Evolutionary conservation across 2,888 invertebrate species (phyloP).

Genomic region (Brassicogethes aeneus): DNA sequence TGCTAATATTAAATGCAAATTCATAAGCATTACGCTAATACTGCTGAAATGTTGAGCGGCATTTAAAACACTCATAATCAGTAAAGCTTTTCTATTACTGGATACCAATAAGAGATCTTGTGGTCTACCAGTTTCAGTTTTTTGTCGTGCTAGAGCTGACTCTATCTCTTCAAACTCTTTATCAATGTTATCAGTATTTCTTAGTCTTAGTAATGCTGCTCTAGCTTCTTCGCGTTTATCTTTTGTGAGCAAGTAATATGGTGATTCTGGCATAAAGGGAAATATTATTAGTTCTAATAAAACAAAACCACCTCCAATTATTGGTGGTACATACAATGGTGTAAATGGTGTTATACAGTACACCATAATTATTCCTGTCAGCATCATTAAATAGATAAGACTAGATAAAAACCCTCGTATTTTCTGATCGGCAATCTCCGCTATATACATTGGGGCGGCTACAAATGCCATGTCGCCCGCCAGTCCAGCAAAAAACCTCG

Average conservation of each 20-base stretch:
- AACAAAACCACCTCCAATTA: slow-evolving; percentile 29
- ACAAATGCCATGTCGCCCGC: slow-evolving; percentile 39
- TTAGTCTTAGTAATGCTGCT: slow-evolving; percentile 26
- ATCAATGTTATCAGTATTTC: slow-evolving; percentile 25
- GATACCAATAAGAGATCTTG: slow-evolving; percentile 32
- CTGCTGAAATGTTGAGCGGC: slow-evolving; percentile 37
- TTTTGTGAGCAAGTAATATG: slow-evolving; percentile 33
- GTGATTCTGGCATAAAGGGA: slow-evolving; percentile 31
- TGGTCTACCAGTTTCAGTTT: slow-evolving; percentile 32
- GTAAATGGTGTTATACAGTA: slow-evolving; percentile 33
- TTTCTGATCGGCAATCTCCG: slow-evolving; percentile 38
- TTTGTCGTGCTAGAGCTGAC: slow-evolving; percentile 32
- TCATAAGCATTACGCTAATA: slow-evolving; percentile 38
- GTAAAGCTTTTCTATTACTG: slow-evolving; percentile 35
- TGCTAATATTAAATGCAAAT: slow-evolving; percentile 32
- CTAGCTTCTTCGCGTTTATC: slow-evolving; percentile 31
- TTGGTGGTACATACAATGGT: slow-evolving; percentile 23
- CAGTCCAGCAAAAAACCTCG: slow-evolving; percentile 35
- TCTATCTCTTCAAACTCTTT: slow-evolving; percentile 33
- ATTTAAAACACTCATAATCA: slow-evolving; percentile 36
- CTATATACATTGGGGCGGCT: slow-evolving; percentile 39
- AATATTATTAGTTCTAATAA: slow-evolving; percentile 32
- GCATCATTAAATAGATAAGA: slow-evolving; percentile 38
- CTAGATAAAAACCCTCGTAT: slow-evolving; percentile 37
- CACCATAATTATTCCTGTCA: slow-evolving; percentile 35